Evolutionary conservation across 2,888 invertebrate genomes (phyloP), one percentile per base, ranked within the genome.

Genomic region (Piscicola geometra): DNA sequence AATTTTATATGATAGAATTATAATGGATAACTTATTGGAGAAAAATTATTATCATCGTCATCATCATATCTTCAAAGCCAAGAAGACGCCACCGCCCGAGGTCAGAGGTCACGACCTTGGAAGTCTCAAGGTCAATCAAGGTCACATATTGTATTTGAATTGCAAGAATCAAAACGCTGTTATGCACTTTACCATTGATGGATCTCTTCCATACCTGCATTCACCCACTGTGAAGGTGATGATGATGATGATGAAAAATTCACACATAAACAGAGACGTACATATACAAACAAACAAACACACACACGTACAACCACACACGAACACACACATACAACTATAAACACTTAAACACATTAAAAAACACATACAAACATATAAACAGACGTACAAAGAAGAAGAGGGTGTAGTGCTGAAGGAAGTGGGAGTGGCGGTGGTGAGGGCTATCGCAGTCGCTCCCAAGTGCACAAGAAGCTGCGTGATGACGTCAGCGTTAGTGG

Each of bases 131-230:
- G 80, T 85, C n/a, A 81, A 83, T 3, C 78, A 80, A 74, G 80
- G 81, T 66, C 80, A 81, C 69, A 79, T 78, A 64, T 78, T 86
- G 3, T 74, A 80, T 50, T 79, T 86, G 75, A 78, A 77, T 28
- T 82, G 82, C 79, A 81, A 81, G 36, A 82, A 83, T 1, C 80
- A 81, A 9, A 82, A 80, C 60, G 81, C 83, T 33, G 79, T 81
- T 64, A 84, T 86, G 52, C 84, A 82, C 81, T 86, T 84, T 81
- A 85, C 86, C 3, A 79, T 81, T 30, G 85, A 86, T 79, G 85
- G 85, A 21, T 79, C 83, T 9, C 79, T 81, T n/a, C 85, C 86
- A 1, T 82, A 81, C 35, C 81, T 82, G 35, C 82, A 83, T 76
- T 80, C 81, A 32, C 78, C 80, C 30, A 79, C 79, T 12, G 80